A percentile compares a stretch with the other conserved stretches of the same genome.
These are phyloP conservation scores for Diogma glabrata DNA, from an alignment of 2,888 invertebrate genomes.

Conservation along the genomic window DNA sequence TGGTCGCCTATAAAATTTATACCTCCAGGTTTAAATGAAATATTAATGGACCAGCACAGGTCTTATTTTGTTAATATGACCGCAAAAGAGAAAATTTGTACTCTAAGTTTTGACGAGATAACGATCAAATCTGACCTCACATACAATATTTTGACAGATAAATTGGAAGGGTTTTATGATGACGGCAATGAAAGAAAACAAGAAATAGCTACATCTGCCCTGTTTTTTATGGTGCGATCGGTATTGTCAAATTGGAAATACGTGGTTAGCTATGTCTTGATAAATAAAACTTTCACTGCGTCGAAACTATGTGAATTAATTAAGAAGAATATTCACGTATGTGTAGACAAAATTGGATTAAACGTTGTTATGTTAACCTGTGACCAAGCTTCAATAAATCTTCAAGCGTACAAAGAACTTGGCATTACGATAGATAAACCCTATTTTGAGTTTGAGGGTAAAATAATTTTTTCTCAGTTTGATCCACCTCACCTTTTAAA, in stretches of 20 bases:
- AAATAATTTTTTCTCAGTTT: not conserved
- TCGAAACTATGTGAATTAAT: not conserved
- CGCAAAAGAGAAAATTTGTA: not conserved
- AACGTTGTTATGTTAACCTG: not conserved
- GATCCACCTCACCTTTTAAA: not conserved
- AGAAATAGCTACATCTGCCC: not conserved
- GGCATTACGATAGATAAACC: not conserved
- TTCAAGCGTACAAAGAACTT: not conserved
- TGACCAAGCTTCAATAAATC: not conserved
- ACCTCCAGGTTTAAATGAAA: not conserved
- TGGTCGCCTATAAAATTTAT: slow-evolving; percentile 4
- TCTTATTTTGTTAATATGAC: not conserved
- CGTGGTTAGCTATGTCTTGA: not conserved
- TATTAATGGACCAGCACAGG: not conserved
- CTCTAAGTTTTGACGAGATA: not conserved
- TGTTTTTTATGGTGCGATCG: not conserved
- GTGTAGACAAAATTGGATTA: not conserved
- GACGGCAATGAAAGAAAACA: not conserved
- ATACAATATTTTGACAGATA: not conserved
- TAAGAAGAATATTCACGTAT: not conserved
- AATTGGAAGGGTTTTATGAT: not conserved
- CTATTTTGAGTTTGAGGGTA: not conserved
- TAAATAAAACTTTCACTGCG: not conserved
- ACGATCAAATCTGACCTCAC: not conserved
- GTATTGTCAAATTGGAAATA: not conserved